Base-by-base conservation (phyloP, 2,888 invertebrate genomes). In the Sussaba pulchella region DNA sequence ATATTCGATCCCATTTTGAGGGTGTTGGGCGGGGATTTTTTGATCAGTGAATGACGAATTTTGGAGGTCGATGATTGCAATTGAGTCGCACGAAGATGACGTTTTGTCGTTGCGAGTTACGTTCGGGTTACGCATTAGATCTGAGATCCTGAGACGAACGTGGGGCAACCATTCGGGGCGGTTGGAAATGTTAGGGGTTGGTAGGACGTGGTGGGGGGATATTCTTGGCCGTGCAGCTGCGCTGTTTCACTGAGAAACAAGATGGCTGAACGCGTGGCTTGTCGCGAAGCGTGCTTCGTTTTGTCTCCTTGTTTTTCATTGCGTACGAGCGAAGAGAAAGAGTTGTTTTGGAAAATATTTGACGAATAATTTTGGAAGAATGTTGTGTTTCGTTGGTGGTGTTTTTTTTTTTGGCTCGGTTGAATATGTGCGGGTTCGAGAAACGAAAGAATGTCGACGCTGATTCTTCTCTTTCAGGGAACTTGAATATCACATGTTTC, bases 181-280 rank as follows among this genome's bases (percentile, higher is more conserved):
- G 85, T 85, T 86, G 81, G 82, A 85, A 87, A 76, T 87, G 31
- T 64, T 78, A 83, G 85, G 87, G 86, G 87, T 85, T 83, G 84
- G 73, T 78, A 70, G 67, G 69, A 61, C 78, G 70, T 76, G 81
- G 83, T 61, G 69, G 85, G 85, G 88, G 83, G 83, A 31, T 5
- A 31, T 76, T 70, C 66, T 70, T 61, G 45, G 80, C 59, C 78
- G 81, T 79, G 87, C 89, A 90, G 90, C 90, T 89, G 89, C 91
- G 90, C 88, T 85, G 87, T 86, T 85, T 83, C 84, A 83, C 85
- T 82, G 82, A 71, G 81, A 87, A 88, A 88, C 88, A 91, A 91
- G 89, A 91, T 91, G 90, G 91, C 91, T 83, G 91, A 85, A 85
- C 83, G 82, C 82, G 83, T 84, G 81, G 85, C 83, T 85, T 82